Conservation (phyloP, 2,888 invertebrate genomes). For the Formica aserva region DNA sequence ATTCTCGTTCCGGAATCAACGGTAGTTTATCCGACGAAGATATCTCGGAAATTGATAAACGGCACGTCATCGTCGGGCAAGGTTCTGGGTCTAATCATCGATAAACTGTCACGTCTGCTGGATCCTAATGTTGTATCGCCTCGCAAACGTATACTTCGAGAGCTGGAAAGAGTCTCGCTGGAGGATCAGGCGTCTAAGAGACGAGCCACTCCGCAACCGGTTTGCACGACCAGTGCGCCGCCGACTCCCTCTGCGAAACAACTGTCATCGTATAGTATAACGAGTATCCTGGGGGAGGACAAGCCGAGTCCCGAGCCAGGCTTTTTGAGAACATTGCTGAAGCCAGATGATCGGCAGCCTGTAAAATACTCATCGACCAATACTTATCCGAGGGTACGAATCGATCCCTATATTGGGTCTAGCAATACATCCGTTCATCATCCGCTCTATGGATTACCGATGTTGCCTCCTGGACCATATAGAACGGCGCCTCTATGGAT, state of each 20-base stretch:
- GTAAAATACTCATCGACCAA: constrained; percentile 83
- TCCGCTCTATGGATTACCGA: constrained; percentile 84
- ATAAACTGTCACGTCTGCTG: constrained; percentile 82
- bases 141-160: constrained; percentile 93
- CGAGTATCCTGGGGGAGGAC: constrained; percentile 92
- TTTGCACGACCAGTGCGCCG: constrained; percentile 72
- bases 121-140: constrained; percentile 91
- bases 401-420: constrained; percentile 82
- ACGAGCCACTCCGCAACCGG: constrained; percentile 83
- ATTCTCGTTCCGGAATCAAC: constrained; percentile 73
- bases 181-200: constrained; percentile 90
- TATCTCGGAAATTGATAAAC: constrained; percentile 75
- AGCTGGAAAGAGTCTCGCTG: constrained; percentile 92
- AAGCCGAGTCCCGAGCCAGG: constrained; percentile 86
- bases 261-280: constrained; percentile 93
- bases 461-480: constrained; percentile 86
- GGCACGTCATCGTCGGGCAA: constrained; percentile 77
- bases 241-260: constrained; percentile 83
- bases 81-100: constrained; percentile 82
- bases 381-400: constrained; percentile 81
- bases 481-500: constrained; percentile 87
- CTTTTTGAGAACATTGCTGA: constrained; percentile 83
- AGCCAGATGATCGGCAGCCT: constrained; percentile 83
- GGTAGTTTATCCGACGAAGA: constrained; percentile 68
- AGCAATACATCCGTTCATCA: constrained; percentile 82